These are phyloP conservation scores for Grallaria varia DNA, from an alignment of 2,113 vertebrate species.

Conservation along the genomic window DNA sequence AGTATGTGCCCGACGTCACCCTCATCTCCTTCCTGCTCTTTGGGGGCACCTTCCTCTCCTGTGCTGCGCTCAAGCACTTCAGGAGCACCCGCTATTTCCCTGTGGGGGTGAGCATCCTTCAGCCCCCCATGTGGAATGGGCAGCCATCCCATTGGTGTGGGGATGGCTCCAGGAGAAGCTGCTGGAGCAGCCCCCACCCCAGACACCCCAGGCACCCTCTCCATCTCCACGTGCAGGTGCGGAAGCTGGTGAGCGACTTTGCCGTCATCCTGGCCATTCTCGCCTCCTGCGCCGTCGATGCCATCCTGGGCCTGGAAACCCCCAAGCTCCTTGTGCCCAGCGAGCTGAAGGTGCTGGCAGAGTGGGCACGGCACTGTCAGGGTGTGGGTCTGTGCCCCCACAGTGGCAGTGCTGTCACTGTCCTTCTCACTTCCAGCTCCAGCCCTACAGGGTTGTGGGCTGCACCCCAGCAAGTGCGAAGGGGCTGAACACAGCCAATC, in stretches of 20 bases:
- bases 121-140: neutral
- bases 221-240: slow-evolving; percentile 49
- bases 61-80: slow-evolving; percentile 59
- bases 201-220: neutral
- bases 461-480: neutral
- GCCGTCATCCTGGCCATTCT: slow-evolving; percentile 77
- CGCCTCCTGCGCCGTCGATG: slow-evolving; percentile 69
- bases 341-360: slow-evolving; percentile 73
- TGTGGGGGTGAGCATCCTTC: slow-evolving; percentile 53
- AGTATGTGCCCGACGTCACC: slow-evolving; percentile 72
- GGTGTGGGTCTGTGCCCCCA: neutral
- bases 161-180: neutral
- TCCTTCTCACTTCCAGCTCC: neutral
- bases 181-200: neutral
- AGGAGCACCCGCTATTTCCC: slow-evolving; percentile 77
- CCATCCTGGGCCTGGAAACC: slow-evolving; percentile 74
- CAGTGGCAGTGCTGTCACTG: neutral
- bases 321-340: slow-evolving; percentile 79
- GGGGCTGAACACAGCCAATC: neutral
- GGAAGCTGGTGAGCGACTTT: slow-evolving; percentile 75
- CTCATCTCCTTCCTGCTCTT: slow-evolving; percentile 81
- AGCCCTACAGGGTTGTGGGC: neutral
- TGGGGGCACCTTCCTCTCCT: slow-evolving; percentile 73
- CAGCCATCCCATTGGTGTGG: fast-evolving
- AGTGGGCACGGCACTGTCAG: neutral